Conservation (phyloP, 2,113 vertebrate genomes). For the Tringa solitaria region DNA sequence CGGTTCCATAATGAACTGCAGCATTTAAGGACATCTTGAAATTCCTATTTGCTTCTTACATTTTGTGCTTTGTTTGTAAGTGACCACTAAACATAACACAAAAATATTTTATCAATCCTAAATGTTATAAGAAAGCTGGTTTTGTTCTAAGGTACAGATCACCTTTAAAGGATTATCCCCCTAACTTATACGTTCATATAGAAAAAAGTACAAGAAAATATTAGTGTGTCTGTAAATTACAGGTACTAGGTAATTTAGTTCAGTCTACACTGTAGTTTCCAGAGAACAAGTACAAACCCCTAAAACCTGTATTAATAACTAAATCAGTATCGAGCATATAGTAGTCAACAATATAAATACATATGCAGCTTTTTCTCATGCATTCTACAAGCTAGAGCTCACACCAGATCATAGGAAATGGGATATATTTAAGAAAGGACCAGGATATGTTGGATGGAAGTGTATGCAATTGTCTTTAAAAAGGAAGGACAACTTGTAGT, state of each 20-base stretch:
- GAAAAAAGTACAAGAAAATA: constrained; percentile 77
- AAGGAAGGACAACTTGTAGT: not conserved
- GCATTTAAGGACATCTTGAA: constrained; percentile 61
- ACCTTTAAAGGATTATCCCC: constrained; percentile 9
- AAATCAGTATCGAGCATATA: constrained; percentile 47
- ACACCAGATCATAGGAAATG: not conserved
- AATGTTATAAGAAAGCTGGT: constrained; percentile 48
- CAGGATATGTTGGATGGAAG: not conserved
- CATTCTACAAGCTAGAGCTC: constrained; percentile 37
- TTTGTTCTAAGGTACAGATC: constrained; percentile 48
- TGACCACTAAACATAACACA: constrained; percentile 35
- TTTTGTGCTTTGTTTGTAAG: constrained; percentile 56
- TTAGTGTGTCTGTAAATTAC: constrained; percentile 75
- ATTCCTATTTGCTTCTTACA: constrained; percentile 30
- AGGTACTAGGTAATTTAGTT: constrained; percentile 70
- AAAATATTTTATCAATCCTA: constrained; percentile 41
- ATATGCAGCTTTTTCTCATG: not conserved
- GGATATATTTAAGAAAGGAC: not conserved
- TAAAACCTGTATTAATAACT: constrained; percentile 49
- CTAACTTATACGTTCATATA: constrained; percentile 55
- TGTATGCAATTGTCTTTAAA: not conserved
- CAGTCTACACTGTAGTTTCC: constrained; percentile 74
- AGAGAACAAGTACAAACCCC: constrained; percentile 77
- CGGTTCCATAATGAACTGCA: constrained; percentile 53
- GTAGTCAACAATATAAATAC: constrained; percentile 64